Evolutionary conservation across 2,113 vertebrate genomes (phyloP).

Genomic region (human): DNA sequence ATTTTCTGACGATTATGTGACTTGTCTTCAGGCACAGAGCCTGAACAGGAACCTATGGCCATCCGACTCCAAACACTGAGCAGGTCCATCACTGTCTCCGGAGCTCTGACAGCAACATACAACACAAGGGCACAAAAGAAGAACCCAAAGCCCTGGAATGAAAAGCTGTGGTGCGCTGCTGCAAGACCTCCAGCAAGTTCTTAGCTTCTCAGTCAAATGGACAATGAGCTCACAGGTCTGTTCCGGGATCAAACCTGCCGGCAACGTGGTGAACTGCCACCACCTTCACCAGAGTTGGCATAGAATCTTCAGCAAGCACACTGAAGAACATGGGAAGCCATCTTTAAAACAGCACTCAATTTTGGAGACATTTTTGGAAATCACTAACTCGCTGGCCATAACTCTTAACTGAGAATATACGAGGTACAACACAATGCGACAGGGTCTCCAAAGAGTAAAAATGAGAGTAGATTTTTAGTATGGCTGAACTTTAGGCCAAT

Average conservation of each 20-base stretch:
- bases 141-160: not conserved
- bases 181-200: not conserved
- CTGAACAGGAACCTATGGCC: not conserved
- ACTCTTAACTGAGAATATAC: not conserved
- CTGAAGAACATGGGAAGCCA: not conserved
- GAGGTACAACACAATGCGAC: not conserved
- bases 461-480: not conserved
- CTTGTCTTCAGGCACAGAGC: not conserved
- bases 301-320: not conserved
- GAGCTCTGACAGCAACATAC: not conserved
- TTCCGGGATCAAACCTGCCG: not conserved
- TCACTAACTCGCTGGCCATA: not conserved
- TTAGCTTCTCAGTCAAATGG: not conserved
- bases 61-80: not conserved
- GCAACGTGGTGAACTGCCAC: accelerated
- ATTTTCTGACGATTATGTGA: accelerated
- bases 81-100: not conserved
- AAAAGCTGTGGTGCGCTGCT: accelerated
- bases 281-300: accelerated
- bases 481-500: not conserved
- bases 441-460: not conserved
- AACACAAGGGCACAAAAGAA: not conserved
- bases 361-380: not conserved
- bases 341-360: not conserved
- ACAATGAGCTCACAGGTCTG: not conserved